These are phyloP conservation scores for Chrysodeixis includens DNA, from an alignment of 2,888 invertebrate species.

Conservation along the genomic window DNA sequence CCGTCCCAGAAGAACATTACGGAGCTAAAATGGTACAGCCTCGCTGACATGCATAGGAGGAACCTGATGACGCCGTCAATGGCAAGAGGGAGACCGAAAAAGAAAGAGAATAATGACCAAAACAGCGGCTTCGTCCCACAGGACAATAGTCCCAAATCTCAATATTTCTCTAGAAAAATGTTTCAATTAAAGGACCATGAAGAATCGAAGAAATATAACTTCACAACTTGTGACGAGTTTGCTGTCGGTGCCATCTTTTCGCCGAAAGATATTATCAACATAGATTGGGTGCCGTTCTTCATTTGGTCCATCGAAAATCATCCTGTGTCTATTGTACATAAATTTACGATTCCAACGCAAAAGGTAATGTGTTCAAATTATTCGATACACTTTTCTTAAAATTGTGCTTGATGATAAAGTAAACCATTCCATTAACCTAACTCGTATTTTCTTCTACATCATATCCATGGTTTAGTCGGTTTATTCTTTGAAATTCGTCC, in stretches of 20 bases:
- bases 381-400: too few species aligned
- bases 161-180: not conserved
- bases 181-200: constrained; percentile 2
- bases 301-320: constrained; percentile 65
- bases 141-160: not conserved
- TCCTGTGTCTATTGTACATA: constrained; percentile 58
- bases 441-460: too few species aligned
- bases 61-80: constrained; percentile 43
- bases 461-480: too few species aligned
- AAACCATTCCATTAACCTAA: too few species aligned
- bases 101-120: constrained; percentile 8
- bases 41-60: constrained; percentile 53
- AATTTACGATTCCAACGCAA: constrained; percentile 70
- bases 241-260: constrained; percentile 66
- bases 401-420: too few species aligned
- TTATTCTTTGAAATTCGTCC: too few species aligned
- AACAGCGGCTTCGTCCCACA: fast-evolving
- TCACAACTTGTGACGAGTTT: constrained; percentile 77
- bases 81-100: not conserved
- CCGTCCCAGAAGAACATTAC: constrained; percentile 22
- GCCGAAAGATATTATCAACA: constrained; percentile 71
- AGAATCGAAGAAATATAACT: constrained; percentile 46
- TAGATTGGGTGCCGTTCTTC: constrained; percentile 78
- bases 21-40: constrained; percentile 52
- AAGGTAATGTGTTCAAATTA: constrained; percentile 65